These are phyloP conservation scores for Passer domesticus DNA, from an alignment of 2,113 vertebrate species.

Conservation along the genomic window DNA sequence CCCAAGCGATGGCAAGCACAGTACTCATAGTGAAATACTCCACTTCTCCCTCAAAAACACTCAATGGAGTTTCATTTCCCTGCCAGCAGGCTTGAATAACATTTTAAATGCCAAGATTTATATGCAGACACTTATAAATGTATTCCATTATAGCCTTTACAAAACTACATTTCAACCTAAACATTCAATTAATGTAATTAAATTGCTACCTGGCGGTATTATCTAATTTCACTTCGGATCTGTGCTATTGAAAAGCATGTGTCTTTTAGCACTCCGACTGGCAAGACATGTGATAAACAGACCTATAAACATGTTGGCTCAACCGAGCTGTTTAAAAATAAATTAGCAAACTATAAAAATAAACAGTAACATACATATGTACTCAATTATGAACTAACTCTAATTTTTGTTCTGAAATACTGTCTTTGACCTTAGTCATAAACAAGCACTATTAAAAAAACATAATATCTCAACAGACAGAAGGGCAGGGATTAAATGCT, in stretches of 20 bases:
- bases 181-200: conserved; percentile 81
- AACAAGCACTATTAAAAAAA: conserved; percentile 84
- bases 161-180: conserved; percentile 74
- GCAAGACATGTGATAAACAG: conserved; percentile 76
- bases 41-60: conserved; percentile 12
- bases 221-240: conserved; percentile 77
- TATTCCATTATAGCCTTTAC: conserved; percentile 68
- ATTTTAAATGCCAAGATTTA: conserved; percentile 65
- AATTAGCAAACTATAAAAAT: conserved; percentile 86
- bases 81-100: conserved; percentile 54
- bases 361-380: conserved; percentile 82
- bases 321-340: conserved; percentile 83
- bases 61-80: conserved; percentile 17
- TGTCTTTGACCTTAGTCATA: conserved; percentile 82
- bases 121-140: conserved; percentile 61
- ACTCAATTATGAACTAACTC: conserved; percentile 81
- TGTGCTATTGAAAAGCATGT: conserved; percentile 76
- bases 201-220: conserved; percentile 79
- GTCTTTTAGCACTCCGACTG: conserved; percentile 75
- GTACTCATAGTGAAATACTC: background rate
- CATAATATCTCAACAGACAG: conserved; percentile 78
- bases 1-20: fast-evolving
- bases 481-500: conserved; percentile 77
- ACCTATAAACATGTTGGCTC: conserved; percentile 79
- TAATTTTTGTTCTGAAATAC: conserved; percentile 84